These are phyloP conservation scores for Perithous albicinctus DNA, from an alignment of 2,888 invertebrate species.

Conservation along the genomic window DNA sequence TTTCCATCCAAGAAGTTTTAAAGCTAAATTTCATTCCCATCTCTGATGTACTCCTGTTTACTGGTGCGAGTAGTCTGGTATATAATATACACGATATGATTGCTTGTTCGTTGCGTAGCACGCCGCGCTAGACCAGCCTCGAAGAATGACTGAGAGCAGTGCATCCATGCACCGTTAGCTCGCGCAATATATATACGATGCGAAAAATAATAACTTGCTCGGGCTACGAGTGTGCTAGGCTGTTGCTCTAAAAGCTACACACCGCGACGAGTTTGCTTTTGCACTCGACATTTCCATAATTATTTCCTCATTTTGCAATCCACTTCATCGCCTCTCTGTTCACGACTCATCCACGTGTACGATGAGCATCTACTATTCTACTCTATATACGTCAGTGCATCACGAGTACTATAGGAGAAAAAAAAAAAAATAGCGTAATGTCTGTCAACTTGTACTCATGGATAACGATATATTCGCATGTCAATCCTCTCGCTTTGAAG, in stretches of 20 bases:
- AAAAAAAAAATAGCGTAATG: too few relatives aligned
- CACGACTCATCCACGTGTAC: background rate
- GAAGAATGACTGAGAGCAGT: constrained; percentile 46
- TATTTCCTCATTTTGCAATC: constrained; percentile 79
- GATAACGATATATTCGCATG: background rate
- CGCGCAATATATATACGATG: constrained; percentile 65
- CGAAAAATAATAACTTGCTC: constrained; percentile 67
- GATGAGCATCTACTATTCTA: background rate
- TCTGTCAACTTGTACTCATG: background rate
- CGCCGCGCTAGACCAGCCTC: constrained; percentile 55
- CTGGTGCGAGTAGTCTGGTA: background rate
- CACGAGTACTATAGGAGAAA: too few relatives aligned
- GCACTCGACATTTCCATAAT: constrained; percentile 76
- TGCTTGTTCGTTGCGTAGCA: constrained; percentile 49
- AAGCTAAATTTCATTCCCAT: background rate
- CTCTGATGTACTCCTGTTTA: background rate
- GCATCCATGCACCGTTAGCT: constrained; percentile 60
- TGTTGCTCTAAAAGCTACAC: constrained; percentile 2
- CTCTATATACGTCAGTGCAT: background rate
- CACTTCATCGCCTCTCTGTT: constrained; percentile 55
- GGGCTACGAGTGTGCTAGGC: constrained; percentile 54
- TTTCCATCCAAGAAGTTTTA: background rate
- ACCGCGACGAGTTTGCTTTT: constrained; percentile 24
- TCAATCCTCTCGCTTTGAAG: background rate
- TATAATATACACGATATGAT: constrained; percentile 6